Evolutionary conservation across 2,888 invertebrate genomes (phyloP), one percentile per base, ranked within the genome.

Genomic region (Slavum lentiscoides): DNA sequence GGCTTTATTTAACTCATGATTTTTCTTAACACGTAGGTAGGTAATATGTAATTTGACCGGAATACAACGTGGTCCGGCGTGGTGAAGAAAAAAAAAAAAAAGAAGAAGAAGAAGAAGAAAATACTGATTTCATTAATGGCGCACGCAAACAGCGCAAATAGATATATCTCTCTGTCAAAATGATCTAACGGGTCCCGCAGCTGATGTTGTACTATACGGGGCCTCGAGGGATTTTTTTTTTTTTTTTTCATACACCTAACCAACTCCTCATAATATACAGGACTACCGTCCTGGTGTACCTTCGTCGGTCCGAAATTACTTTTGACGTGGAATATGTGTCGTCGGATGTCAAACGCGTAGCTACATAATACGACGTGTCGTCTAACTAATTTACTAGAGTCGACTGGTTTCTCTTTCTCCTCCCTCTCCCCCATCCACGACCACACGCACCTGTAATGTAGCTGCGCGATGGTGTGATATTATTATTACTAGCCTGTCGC

Each of bases 91-190:
- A 17, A 53, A 5, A 3, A 23, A 11, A 8, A n/a, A n/a, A 15
- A 17, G 55, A 49, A 49, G 49, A 49, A 49, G 53, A 15, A 53
- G 9, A 2, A 23, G n/a, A 2, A n/a, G 62, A 37, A 55, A 74
- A 64, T 37, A n/a, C 21, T 55, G 66, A 66, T 74, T 66, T 74
- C 37, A 74, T 74, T 74, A 66, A 55, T 37, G 30, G 37, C 19
- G n/a, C 21, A 37, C 37, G 7, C 23, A 53, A 49, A 49, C 68
- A 53, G 11, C 8, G 17, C 55, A 74, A 55, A 30, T 66, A 55
- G 55, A 74, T 66, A 74, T 62, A 55, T 74, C 74, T 64, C 37
- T 64, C 55, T 66, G 74, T 74, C 74, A 66, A 66, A 66, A 66
- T 74, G 64, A 66, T 55, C 17, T 74, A 66, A 30, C 30, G n/a